Evolutionary conservation across 2,113 vertebrate species (phyloP).

Genomic region (Pituophis catenifer): DNA sequence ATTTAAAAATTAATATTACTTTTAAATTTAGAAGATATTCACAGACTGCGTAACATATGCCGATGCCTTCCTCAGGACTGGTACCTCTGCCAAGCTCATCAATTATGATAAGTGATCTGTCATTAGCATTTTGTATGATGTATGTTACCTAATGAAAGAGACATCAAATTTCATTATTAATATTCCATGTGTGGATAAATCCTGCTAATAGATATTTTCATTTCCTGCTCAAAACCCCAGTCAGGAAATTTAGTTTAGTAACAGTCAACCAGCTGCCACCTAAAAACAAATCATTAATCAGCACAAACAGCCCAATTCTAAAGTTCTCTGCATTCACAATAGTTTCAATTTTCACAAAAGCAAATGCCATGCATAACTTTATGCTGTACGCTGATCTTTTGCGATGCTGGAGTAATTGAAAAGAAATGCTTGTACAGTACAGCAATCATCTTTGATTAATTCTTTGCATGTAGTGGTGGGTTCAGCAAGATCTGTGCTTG

Average conservation of each 20-base stretch:
- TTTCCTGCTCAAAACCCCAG: neutral
- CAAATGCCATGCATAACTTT: neutral
- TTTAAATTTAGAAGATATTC: slow-evolving; percentile 89
- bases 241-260: slow-evolving; percentile 22
- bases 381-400: neutral
- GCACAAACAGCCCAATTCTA: neutral
- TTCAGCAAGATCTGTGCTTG: neutral
- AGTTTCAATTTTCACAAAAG: neutral
- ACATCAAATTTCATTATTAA: slow-evolving; percentile 37
- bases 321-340: neutral
- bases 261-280: slow-evolving; percentile 17
- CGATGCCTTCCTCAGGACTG: slow-evolving; percentile 91
- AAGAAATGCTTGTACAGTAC: neutral
- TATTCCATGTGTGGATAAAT: neutral
- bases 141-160: slow-evolving; percentile 83
- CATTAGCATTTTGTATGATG: slow-evolving; percentile 90
- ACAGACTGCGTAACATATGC: slow-evolving; percentile 90
- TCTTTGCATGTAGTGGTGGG: neutral
- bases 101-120: slow-evolving; percentile 90
- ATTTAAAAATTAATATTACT: slow-evolving; percentile 71
- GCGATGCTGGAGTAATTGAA: neutral
- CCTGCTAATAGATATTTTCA: neutral
- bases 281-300: slow-evolving; percentile 12
- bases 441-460: neutral
- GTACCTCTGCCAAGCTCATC: slow-evolving; percentile 96